These are phyloP conservation scores for Oceanodroma tethys DNA, from an alignment of 2,113 vertebrate genomes.

Conservation along the genomic window DNA sequence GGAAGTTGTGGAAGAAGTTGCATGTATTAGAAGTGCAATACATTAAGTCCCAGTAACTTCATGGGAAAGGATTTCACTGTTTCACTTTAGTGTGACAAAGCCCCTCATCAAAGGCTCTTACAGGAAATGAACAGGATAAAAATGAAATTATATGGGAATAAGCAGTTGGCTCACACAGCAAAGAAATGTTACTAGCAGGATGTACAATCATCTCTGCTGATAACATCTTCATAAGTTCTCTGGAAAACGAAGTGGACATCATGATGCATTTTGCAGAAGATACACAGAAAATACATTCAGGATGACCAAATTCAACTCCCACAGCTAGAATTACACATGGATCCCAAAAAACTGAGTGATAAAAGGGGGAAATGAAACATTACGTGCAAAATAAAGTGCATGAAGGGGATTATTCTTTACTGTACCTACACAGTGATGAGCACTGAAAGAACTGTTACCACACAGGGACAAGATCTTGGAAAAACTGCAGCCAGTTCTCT, in stretches of 20 bases:
- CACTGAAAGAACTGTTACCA: neutral
- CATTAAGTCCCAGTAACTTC: neutral
- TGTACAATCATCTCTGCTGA: neutral
- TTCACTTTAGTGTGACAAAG: neutral
- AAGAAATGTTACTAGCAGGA: neutral
- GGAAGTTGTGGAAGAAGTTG: neutral
- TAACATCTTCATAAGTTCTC: neutral
- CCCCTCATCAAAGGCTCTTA: neutral
- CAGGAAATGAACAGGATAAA: neutral
- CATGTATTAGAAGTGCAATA: neutral
- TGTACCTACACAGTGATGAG: neutral
- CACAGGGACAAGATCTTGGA: neutral
- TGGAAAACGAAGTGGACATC: neutral
- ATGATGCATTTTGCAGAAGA: neutral
- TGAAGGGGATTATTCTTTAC: neutral
- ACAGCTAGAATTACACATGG: neutral
- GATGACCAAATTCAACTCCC: neutral
- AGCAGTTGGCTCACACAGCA: neutral
- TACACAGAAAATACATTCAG: fast-evolving
- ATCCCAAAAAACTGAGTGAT: neutral
- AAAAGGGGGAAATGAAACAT: neutral
- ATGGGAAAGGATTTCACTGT: neutral
- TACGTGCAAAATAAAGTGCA: neutral
- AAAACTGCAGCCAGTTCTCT: neutral
- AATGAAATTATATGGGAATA: neutral